Evolutionary conservation across 2,888 invertebrate species (phyloP).

Genomic region (Physocephala rufipes): DNA sequence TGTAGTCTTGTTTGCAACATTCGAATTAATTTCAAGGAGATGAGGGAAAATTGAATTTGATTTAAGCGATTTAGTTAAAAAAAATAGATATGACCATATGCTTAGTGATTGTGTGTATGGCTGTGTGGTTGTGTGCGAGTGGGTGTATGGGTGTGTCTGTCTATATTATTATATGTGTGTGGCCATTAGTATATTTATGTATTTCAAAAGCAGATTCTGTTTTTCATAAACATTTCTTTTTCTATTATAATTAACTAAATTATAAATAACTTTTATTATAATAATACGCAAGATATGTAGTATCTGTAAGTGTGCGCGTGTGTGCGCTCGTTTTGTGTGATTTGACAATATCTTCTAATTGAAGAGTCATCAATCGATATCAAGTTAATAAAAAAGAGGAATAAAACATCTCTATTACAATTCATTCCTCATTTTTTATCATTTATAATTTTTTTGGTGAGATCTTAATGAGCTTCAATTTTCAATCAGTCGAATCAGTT

Average conservation of each 20-base stretch:
- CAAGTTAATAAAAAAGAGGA: slow-evolving; percentile 37
- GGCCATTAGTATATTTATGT: too few species aligned
- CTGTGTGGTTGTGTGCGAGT: slow-evolving; percentile 7
- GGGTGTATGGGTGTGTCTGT: background rate
- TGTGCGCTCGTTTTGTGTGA: slow-evolving; percentile 7
- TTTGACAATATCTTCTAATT: slow-evolving; percentile 27
- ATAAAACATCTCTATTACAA: background rate
- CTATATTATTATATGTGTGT: background rate
- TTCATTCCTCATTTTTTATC: background rate
- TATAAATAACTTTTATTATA: too few species aligned
- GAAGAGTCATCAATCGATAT: slow-evolving; percentile 42
- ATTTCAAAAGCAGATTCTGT: background rate
- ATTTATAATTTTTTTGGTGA: background rate
- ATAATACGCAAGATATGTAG: too few species aligned
- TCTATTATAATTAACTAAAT: too few species aligned
- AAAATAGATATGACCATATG: slow-evolving; percentile 2
- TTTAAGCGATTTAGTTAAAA: slow-evolving; percentile 30
- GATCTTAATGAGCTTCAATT: background rate
- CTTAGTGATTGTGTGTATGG: background rate
- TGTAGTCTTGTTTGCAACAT: background rate
- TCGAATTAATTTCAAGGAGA: slow-evolving; percentile 32
- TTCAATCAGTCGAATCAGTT: slow-evolving; percentile 15
- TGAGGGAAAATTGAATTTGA: slow-evolving; percentile 38
- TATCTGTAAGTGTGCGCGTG: slow-evolving; percentile 1
- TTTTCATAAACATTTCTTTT: background rate